Base-by-base conservation (phyloP, 1,140 invertebrate species). In the Habropoda laboriosa region DNA sequence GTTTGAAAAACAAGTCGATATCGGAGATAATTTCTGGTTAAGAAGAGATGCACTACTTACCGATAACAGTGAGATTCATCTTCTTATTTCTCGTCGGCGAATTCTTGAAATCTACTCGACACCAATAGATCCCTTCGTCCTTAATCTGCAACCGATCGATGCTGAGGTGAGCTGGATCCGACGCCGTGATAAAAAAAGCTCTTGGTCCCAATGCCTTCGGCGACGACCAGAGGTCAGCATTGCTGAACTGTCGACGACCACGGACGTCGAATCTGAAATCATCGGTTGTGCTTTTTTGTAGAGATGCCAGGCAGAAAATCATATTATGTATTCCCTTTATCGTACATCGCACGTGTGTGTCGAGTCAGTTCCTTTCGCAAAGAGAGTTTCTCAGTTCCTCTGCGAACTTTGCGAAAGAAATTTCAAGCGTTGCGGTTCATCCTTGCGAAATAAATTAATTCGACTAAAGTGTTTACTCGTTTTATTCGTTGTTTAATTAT, bases 51-150 rank as follows among this genome's bases (percentile, higher is more conserved):
- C 66, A 27, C 13, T 16, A 88, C 93, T 93, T 88, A 95, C 94
- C 94, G 60, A 94, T 94, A 63, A 95, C 93, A 77, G 93, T 94
- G 63, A 95, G 89, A 86, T 94, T 94, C 74, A 94, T 93, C 72
- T 93, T 92, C 42, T 93, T 91, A 87, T 94, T 94, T 49, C 92
- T 90, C 30, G 94, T 95, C 16, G 94, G 94, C 40, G 93, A 94
- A 79, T 94, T 93, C 79, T 92, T 93, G 88, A 95, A 95, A 86
- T 95, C 94, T 32, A 95, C 94, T 82, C 94, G 88, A 85, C 94
- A 95, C 51, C 94, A 87, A 87, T 95, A 95, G 68, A 94, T 89
- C 24, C 94, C 94, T 67, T 94, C 93, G 78, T 95, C 94, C 10
- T 86, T 89, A 51, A 91, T 86, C 73, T 92, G 88, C 16, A 94